These are phyloP conservation scores for Petrocephalus sullivani DNA, from an alignment of 2,797 vertebrate genomes.

Conservation along the genomic window DNA sequence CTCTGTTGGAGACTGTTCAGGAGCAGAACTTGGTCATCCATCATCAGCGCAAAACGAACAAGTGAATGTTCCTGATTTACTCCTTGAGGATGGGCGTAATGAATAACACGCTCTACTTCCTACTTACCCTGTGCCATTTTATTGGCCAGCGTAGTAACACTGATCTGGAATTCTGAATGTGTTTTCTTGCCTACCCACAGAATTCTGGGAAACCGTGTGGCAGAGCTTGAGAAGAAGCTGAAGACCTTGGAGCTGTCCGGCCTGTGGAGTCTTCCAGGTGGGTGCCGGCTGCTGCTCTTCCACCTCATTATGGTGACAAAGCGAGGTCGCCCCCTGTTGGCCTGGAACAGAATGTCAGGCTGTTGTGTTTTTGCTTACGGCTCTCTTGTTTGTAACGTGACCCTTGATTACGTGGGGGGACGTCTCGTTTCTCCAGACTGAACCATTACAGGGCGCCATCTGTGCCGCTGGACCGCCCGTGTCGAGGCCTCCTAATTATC, in stretches of 20 bases:
- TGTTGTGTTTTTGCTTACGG: background rate
- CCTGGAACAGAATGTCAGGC: background rate
- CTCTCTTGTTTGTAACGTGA: background rate
- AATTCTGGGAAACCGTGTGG: slow-evolving; percentile 88
- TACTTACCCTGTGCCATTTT: background rate
- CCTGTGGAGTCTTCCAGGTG: slow-evolving; percentile 96
- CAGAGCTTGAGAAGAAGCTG: slow-evolving; percentile 91
- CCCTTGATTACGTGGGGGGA: background rate
- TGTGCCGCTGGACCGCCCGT: background rate
- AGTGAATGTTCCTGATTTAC: slow-evolving; percentile 47
- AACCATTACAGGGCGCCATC: background rate
- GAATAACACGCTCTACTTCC: background rate
- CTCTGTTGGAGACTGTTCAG: slow-evolving; percentile 77
- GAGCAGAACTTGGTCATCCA: slow-evolving; percentile 83
- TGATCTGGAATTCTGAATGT: background rate
- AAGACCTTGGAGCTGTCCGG: slow-evolving; percentile 91
- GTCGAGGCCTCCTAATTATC: background rate
- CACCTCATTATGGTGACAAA: background rate
- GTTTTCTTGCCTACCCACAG: slow-evolving; percentile 49
- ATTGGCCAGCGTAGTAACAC: background rate
- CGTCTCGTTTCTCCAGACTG: background rate
- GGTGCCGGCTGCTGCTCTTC: slow-evolving; percentile 21
- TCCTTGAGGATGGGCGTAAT: background rate
- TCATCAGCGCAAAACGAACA: slow-evolving; percentile 81
- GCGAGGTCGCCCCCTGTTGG: background rate